A percentile compares a stretch with the other conserved stretches of the same genome.
phyloP scores from a whole-genome alignment of 2,797 vertebrate genomes.

The Myoxocephalus aenaeus region DNA sequence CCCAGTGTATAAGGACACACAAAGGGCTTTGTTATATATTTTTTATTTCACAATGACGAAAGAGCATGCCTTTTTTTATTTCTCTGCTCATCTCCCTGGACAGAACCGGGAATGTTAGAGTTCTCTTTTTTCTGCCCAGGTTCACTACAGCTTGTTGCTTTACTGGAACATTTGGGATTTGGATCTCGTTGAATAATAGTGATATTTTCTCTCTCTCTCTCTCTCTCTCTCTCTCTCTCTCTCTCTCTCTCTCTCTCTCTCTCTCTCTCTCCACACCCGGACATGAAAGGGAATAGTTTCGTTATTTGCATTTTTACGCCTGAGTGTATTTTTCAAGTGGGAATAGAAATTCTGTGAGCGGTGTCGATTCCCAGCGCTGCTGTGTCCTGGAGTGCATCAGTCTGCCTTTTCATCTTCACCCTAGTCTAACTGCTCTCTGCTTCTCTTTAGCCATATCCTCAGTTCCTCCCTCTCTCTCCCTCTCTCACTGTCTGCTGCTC shows the following conservation, averaged over 20 bases:
- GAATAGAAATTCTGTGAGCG: slow-evolving; percentile 77
- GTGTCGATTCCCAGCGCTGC: slow-evolving; percentile 70
- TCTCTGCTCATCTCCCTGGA: slow-evolving; percentile 36
- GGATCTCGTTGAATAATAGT: slow-evolving; percentile 69
- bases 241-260: slow-evolving; percentile 21
- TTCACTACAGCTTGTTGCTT: slow-evolving; percentile 71
- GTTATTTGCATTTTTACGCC: slow-evolving; percentile 81
- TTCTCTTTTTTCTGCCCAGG: slow-evolving; percentile 35
- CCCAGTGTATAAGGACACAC: slow-evolving; percentile 15
- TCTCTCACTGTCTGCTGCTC: slow-evolving; percentile 19
- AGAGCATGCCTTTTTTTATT: slow-evolving; percentile 28
- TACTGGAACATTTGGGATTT: slow-evolving; percentile 71
- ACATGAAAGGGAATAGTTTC: slow-evolving; percentile 78
- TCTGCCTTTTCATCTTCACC: slow-evolving; percentile 79
- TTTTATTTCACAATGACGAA: slow-evolving; percentile 50
- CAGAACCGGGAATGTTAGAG: slow-evolving; percentile 40
- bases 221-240: slow-evolving; percentile 16
- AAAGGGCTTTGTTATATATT: slow-evolving; percentile 36
- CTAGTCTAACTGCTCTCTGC: slow-evolving; percentile 50
- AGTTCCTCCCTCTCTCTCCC: slow-evolving; percentile 27
- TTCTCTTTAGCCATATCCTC: slow-evolving; percentile 49
- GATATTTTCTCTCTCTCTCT: slow-evolving; percentile 29
- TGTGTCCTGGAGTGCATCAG: slow-evolving; percentile 78
- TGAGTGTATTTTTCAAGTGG: slow-evolving; percentile 78
- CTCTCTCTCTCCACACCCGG: slow-evolving; percentile 46